Evolutionary conservation across 2,797 vertebrate species (phyloP).

Genomic region (Hemibagrus guttatus): DNA sequence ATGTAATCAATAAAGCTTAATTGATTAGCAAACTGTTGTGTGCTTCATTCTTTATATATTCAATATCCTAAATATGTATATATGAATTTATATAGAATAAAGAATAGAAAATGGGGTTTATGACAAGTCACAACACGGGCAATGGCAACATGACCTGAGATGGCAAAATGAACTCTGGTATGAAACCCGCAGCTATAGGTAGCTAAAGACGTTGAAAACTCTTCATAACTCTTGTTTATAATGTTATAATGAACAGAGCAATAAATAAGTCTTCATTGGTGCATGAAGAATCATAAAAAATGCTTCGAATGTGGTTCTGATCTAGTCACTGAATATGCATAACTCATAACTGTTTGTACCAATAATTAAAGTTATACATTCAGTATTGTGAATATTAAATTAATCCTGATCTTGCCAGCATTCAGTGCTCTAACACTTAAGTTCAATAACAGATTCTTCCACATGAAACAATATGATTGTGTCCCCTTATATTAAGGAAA

Average conservation of each 20-base stretch:
- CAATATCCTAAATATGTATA: not conserved
- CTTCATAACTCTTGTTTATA: not conserved
- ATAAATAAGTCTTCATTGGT: not conserved
- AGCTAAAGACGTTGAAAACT: not conserved
- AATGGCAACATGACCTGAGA: not conserved
- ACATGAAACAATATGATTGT: not conserved
- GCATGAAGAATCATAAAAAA: not conserved
- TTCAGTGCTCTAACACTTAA: not conserved
- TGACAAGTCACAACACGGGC: not conserved
- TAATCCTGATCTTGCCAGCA: not conserved
- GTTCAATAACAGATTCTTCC: no score
- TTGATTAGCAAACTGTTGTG: not conserved
- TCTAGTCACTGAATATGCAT: not conserved
- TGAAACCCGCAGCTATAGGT: not conserved
- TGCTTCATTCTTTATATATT: not conserved
- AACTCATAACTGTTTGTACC: not conserved
- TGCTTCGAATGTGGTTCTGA: not conserved
- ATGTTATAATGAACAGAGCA: not conserved
- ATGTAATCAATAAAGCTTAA: conserved; percentile 4
- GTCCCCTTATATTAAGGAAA: not conserved
- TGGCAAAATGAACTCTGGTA: not conserved
- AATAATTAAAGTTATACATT: not conserved
- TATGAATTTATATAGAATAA: not conserved
- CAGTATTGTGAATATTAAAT: not conserved
- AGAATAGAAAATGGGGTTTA: not conserved